Evolutionary conservation across 2,797 vertebrate species (phyloP).

Genomic region (Cottoperca gobio): DNA sequence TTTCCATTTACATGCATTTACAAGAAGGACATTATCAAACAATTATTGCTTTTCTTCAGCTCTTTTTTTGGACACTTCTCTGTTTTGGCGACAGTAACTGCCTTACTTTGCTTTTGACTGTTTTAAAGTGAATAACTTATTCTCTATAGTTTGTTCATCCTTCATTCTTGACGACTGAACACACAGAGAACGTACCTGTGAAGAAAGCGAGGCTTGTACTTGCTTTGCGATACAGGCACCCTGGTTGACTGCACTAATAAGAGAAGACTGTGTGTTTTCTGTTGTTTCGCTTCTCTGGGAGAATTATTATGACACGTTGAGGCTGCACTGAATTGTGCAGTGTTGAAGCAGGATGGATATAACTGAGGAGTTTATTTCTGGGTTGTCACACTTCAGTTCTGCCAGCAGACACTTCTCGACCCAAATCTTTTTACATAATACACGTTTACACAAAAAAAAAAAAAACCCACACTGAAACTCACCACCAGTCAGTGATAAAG

Average conservation of each 20-base stretch:
- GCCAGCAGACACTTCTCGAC: not conserved
- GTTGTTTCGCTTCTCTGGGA: not conserved
- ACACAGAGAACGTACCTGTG: too few relatives aligned
- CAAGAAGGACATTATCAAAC: not conserved
- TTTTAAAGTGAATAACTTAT: too few relatives aligned
- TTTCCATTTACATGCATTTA: too few relatives aligned
- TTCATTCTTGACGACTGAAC: not conserved
- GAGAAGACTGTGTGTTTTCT: not conserved
- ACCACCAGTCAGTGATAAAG: constrained; percentile 99
- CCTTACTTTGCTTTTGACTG: too few relatives aligned
- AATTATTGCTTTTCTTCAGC: not conserved
- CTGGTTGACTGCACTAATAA: not conserved
- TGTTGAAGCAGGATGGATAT: not conserved
- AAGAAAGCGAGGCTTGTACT: too few relatives aligned
- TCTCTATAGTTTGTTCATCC: not conserved
- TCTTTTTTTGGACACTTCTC: not conserved
- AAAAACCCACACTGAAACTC: constrained; percentile 72
- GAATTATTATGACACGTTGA: not conserved
- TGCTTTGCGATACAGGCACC: not conserved
- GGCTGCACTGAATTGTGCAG: not conserved
- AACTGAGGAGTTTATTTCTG: not conserved
- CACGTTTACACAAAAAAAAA: not conserved
- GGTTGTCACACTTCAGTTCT: not conserved
- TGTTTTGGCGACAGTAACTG: too few relatives aligned
- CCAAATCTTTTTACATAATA: not conserved